Evolutionary conservation across 2,888 invertebrate species (phyloP).

Genomic region (Agrypnus murinus): DNA sequence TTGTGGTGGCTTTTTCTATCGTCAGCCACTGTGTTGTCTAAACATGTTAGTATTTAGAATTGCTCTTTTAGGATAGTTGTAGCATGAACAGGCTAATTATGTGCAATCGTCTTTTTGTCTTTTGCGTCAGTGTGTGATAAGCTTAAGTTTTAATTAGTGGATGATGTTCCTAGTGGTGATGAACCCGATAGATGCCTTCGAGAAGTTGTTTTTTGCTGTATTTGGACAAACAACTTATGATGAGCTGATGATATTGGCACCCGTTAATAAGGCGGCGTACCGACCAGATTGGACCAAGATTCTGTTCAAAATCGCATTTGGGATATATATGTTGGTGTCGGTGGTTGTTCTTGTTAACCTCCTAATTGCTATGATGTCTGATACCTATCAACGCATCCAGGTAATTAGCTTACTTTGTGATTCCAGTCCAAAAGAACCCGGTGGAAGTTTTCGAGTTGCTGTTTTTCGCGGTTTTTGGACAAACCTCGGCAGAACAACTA

Average conservation of each 20-base stretch:
- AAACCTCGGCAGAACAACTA: conserved; percentile 88
- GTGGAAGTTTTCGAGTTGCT: conserved; percentile 96
- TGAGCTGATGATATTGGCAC: conserved; percentile 75
- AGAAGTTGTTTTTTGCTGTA: conserved; percentile 98
- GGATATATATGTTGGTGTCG: conserved; percentile 98
- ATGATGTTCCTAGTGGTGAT: conserved; percentile 80
- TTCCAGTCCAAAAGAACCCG: conserved; percentile 93
- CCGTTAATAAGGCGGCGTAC: conserved; percentile 76
- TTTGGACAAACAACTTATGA: conserved; percentile 94
- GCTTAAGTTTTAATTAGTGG: conserved; percentile 45
- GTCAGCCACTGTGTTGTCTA: conserved; percentile 34
- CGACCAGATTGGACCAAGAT: conserved; percentile 89
- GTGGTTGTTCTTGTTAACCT: conserved; percentile 98
- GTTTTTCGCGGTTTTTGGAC: conserved; percentile 99
- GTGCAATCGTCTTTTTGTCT: conserved; percentile 40
- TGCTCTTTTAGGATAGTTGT: conserved; percentile 41
- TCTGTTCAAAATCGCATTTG: conserved; percentile 94
- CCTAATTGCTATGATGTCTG: conserved; percentile 99
- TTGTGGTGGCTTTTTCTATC: conserved; percentile 31
- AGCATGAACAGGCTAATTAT: conserved; percentile 48
- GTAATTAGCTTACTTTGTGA: conserved; percentile 81
- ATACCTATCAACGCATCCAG: conserved; percentile 99
- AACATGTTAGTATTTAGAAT: conserved; percentile 38
- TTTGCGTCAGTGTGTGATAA: conserved; percentile 17
- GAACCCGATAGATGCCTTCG: conserved; percentile 94